These are phyloP conservation scores for Zaprionus lachaisei DNA, from an alignment of 1,140 invertebrate genomes.

Conservation along the genomic window DNA sequence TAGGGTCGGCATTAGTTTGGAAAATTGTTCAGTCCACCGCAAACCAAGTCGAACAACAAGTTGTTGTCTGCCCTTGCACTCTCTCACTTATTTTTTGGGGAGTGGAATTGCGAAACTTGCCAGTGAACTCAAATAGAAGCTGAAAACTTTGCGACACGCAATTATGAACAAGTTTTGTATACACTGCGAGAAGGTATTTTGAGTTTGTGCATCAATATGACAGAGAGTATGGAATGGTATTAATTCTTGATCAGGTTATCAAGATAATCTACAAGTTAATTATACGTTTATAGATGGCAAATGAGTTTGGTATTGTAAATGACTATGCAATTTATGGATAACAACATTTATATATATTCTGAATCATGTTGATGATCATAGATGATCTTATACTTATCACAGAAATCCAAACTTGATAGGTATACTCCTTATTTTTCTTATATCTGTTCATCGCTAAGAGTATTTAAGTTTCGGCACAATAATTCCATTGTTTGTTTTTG, in stretches of 20 bases:
- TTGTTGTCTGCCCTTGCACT: conserved; percentile 52
- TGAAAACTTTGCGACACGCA: conserved; percentile 56
- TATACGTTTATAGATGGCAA: not conserved
- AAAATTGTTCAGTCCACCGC: conserved; percentile 77
- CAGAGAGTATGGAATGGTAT: not conserved
- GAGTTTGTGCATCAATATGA: not conserved
- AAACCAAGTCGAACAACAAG: conserved; percentile 67
- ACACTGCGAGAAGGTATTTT: not conserved
- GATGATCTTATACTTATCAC: no score
- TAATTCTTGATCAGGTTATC: not conserved
- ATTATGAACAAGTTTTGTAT: conserved; percentile 51
- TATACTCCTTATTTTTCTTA: not conserved
- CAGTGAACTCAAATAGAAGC: conserved; percentile 66
- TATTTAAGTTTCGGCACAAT: not conserved
- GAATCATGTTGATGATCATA: not conserved
- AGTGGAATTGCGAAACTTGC: conserved; percentile 16
- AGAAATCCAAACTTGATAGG: not conserved
- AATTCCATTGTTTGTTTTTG: not conserved
- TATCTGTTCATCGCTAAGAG: not conserved
- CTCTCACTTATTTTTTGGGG: not conserved
- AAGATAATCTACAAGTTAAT: not conserved
- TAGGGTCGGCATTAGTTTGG: conserved; percentile 71
- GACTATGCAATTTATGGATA: not conserved
- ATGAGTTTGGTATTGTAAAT: not conserved
- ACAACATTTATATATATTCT: not conserved